Conservation (phyloP, 2,797 vertebrate genomes). For the Tiaroga cobitis region DNA sequence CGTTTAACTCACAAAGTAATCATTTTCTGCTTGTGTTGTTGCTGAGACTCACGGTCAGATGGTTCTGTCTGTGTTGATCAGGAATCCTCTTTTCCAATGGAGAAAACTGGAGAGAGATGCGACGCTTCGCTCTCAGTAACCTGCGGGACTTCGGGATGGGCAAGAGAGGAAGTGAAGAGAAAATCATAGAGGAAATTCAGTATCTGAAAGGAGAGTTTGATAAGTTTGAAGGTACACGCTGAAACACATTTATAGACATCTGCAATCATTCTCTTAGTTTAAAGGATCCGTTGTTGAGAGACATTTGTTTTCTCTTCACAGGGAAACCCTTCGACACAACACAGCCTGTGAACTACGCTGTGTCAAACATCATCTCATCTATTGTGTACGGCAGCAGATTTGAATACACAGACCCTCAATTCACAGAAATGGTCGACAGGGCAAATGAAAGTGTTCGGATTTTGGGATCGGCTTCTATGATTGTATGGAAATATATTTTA, state of each 20-base stretch:
- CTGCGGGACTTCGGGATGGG: conserved; percentile 80
- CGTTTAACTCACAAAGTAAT: neutral
- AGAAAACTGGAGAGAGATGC: conserved; percentile 77
- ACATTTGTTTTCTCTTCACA: conserved; percentile 20
- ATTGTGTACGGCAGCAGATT: conserved; percentile 76
- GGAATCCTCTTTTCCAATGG: conserved; percentile 78
- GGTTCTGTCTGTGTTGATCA: conserved; percentile 30
- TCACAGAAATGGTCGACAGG: conserved; percentile 62
- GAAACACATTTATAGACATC: neutral
- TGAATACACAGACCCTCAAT: conserved; percentile 70
- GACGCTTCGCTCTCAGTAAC: conserved; percentile 73
- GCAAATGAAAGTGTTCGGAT: conserved; percentile 53
- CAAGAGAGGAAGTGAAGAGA: conserved; percentile 70
- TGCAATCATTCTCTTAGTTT: neutral
- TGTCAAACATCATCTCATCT: conserved; percentile 74
- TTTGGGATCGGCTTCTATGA: conserved; percentile 56
- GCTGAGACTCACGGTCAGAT: neutral
- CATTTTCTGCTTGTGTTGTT: neutral
- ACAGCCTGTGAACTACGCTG: conserved; percentile 61
- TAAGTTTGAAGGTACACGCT: conserved; percentile 66
- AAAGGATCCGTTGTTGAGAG: neutral
- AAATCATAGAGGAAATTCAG: conserved; percentile 72
- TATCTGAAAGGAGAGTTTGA: conserved; percentile 70
- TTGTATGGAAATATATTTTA: too few species aligned
- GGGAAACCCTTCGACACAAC: conserved; percentile 61